A percentile compares a stretch with the other conserved stretches of the same genome.
These are phyloP conservation scores for Hydropsyche tenuis DNA, from an alignment of 1,140 invertebrate genomes.

Conservation along the genomic window DNA sequence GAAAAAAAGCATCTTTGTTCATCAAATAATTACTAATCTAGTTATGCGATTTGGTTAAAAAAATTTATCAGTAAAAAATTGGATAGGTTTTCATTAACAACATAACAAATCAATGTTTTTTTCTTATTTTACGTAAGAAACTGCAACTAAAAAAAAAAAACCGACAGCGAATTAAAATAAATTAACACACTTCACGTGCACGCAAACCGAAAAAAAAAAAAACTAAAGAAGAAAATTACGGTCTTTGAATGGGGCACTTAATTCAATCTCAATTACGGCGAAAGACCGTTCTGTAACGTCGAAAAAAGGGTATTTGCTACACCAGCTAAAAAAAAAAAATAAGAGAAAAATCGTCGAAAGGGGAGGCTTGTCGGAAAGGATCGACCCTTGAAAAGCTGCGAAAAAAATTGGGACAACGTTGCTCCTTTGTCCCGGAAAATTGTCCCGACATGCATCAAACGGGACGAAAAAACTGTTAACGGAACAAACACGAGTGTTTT, in stretches of 20 bases:
- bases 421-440: constrained; percentile 3
- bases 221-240: not conserved
- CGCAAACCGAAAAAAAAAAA: too few species aligned
- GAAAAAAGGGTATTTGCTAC: not conserved
- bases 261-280: constrained; percentile 11
- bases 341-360: constrained; percentile 3
- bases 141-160: not conserved
- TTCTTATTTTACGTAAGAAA: too few species aligned
- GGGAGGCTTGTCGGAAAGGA: not conserved
- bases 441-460: not conserved
- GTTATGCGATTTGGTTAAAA: too few species aligned
- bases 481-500: too few species aligned
- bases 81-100: too few species aligned
- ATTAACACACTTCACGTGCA: too few species aligned
- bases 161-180: too few species aligned
- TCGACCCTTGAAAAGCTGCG: not conserved
- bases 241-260: constrained; percentile 3
- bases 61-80: too few species aligned
- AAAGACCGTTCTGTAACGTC: not conserved
- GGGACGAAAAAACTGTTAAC: too few species aligned
- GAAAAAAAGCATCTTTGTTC: too few species aligned
- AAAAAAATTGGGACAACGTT: not conserved
- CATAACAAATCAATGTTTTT: too few species aligned
- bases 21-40: too few species aligned
- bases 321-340: not conserved